phyloP scores from a whole-genome alignment of 1,140 invertebrate species.

The Trigoniulus corallinus region DNA sequence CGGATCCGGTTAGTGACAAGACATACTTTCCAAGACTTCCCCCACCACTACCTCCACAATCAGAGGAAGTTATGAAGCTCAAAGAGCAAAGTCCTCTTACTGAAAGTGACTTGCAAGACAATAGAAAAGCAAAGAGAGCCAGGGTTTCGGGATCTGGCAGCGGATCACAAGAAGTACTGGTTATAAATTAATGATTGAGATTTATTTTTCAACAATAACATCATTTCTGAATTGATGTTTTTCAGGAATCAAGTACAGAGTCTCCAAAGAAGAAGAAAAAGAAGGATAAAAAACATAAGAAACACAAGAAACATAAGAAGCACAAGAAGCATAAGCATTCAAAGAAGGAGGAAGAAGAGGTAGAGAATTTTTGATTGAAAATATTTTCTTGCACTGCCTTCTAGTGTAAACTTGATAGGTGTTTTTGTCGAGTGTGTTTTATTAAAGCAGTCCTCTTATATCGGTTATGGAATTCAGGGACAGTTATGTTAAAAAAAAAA shows the following conservation, averaged over 20 bases:
- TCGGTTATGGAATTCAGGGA: too few relatives aligned
- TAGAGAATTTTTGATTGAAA: constrained; percentile 12
- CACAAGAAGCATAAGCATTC: constrained; percentile 5
- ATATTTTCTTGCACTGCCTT: too few relatives aligned
- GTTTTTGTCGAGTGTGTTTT: too few relatives aligned
- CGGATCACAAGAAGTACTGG: background rate
- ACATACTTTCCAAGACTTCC: too few relatives aligned
- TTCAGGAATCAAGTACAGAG: constrained; percentile 27
- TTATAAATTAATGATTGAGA: too few relatives aligned
- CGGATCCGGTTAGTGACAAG: too few relatives aligned
- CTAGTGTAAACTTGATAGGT: too few relatives aligned
- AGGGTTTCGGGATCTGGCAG: background rate
- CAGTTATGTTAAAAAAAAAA: too few relatives aligned
- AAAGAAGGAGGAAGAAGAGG: constrained; percentile 35
- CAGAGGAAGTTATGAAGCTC: background rate
- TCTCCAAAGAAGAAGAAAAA: constrained; percentile 46
- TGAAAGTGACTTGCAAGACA: background rate
- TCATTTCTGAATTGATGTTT: constrained; percentile 19
- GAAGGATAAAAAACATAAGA: constrained; percentile 48
- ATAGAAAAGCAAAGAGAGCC: constrained; percentile 22
- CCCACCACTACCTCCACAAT: too few relatives aligned
- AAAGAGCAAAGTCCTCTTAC: background rate
- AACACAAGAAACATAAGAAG: constrained; percentile 47
- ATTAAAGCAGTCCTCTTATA: too few relatives aligned
- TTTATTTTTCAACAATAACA: background rate